Base-by-base conservation (phyloP, 2,797 vertebrate genomes). In the Pithecia hirsuta region DNA sequence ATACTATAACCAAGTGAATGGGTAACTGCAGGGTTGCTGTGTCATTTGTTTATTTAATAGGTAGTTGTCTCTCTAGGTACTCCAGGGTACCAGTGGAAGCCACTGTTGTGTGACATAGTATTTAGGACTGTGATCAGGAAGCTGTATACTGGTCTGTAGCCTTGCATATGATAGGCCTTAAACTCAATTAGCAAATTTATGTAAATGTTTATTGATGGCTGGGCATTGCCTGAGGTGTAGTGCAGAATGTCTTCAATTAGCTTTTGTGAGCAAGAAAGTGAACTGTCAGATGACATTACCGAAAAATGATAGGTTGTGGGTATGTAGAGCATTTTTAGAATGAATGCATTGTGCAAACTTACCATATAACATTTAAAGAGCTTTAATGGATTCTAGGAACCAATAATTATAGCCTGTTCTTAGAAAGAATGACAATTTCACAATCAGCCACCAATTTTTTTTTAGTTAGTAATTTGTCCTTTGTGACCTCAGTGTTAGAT, bases 351-450 rank as follows among this genome's bases (percentile, higher is more conserved):
- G 28, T 7, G 11, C 12, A 39, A 0, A 76, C 59, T 74, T 44
- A 57, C 57, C 7, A 9, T 4, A 6, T 33, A 59, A 50, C 9
- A 36, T 90, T 93, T 50, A 84, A 90, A 79, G 26, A 72, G 70
- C 41, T 84, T 36, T 30, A 46, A 12, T 76, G 57, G 33, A 5
- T 72, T 55, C 64, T 48, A 44, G 67, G 55, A 30, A n/a, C 80
- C 91, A 70, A n/a, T 64, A 55, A 87, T 81, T 75, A 50, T 13
- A 89, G 75, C 46, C 96, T 93, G 28, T 84, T 91, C 36, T 94
- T 95, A 81, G 55, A 90, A 83, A 91, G 72, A 96, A 78, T 76
- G 92, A n/a, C 10, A 67, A 5, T 75, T 78, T 97, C 36, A 88
- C 26, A 59, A 13, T 61, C 72, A 79, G 44, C 61, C 70, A 12